phyloP scores from a whole-genome alignment of 1,140 invertebrate species.

The Stegodyphus dumicola region DNA sequence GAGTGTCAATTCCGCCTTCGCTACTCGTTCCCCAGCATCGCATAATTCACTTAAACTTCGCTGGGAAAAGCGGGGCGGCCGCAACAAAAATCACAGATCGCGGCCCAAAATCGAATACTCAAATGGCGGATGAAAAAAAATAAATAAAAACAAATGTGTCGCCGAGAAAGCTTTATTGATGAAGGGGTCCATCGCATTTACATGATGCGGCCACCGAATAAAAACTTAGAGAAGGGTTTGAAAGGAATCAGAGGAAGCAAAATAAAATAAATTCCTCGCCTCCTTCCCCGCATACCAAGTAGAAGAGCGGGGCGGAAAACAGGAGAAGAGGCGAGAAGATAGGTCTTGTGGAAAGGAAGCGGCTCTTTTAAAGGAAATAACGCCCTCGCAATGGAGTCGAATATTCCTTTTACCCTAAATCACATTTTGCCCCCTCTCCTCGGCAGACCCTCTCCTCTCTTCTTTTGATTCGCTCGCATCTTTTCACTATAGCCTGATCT shows the following conservation, averaged over 20 bases:
- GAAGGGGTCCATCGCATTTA: conserved; percentile 39
- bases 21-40: neutral
- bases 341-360: conserved; percentile 45
- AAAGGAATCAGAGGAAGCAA: conserved; percentile 36
- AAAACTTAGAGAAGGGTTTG: neutral
- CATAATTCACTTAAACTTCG: conserved; percentile 31
- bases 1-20: conserved; percentile 31
- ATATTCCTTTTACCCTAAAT: conserved; percentile 43
- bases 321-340: conserved; percentile 19
- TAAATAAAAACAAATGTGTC: conserved; percentile 10
- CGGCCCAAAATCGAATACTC: conserved; percentile 20
- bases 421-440: conserved; percentile 29
- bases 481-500: neutral
- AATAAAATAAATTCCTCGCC: conserved; percentile 31
- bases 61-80: neutral
- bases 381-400: conserved; percentile 19
- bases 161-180: conserved; percentile 42
- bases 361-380: conserved; percentile 48
- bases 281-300: conserved; percentile 34
- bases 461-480: neutral
- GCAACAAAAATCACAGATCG: conserved; percentile 47
- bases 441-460: conserved; percentile 24
- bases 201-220: conserved; percentile 21
- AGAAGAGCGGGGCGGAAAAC: neutral
- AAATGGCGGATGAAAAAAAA: conserved; percentile 28